Evolutionary conservation across 2,888 invertebrate species (phyloP).

Genomic region (Thymelicus lineola): DNA sequence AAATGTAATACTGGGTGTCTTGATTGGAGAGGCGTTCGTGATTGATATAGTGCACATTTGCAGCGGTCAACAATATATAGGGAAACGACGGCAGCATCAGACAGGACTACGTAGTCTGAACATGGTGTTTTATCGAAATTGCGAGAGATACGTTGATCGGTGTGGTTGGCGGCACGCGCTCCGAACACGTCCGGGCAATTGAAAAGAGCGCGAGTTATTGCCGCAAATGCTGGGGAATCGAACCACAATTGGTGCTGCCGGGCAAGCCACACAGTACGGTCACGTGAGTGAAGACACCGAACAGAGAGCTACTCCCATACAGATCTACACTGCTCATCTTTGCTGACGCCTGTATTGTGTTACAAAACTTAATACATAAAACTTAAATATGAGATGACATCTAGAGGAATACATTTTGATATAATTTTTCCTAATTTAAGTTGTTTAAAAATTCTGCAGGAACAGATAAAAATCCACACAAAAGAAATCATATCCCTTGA

Average conservation of each 20-base stretch:
- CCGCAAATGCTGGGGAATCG: constrained; percentile 71
- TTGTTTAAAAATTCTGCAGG: too few relatives aligned
- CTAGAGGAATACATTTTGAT: too few relatives aligned
- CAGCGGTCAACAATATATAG: constrained; percentile 26
- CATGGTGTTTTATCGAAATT: constrained; percentile 73
- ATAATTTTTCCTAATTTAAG: too few relatives aligned
- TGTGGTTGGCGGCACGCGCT: constrained; percentile 76
- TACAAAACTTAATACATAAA: too few relatives aligned
- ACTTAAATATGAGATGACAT: too few relatives aligned
- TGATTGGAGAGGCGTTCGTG: constrained; percentile 50
- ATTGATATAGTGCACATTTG: constrained; percentile 49
- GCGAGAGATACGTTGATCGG: constrained; percentile 60
- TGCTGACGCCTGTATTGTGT: background rate
- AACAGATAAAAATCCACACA: too few relatives aligned
- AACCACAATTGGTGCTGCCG: constrained; percentile 72
- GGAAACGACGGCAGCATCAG: constrained; percentile 49
- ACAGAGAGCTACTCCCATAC: constrained; percentile 32
- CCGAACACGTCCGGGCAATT: constrained; percentile 73
- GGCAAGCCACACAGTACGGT: constrained; percentile 61
- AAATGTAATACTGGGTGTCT: constrained; percentile 45
- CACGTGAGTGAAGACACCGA: background rate
- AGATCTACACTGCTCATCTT: background rate
- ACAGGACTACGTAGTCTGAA: constrained; percentile 54
- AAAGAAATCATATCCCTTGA: too few relatives aligned
- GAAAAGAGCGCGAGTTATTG: constrained; percentile 78